Evolutionary conservation across 1,140 invertebrate genomes (phyloP).

Genomic region (Oedothorax gibbosus): DNA sequence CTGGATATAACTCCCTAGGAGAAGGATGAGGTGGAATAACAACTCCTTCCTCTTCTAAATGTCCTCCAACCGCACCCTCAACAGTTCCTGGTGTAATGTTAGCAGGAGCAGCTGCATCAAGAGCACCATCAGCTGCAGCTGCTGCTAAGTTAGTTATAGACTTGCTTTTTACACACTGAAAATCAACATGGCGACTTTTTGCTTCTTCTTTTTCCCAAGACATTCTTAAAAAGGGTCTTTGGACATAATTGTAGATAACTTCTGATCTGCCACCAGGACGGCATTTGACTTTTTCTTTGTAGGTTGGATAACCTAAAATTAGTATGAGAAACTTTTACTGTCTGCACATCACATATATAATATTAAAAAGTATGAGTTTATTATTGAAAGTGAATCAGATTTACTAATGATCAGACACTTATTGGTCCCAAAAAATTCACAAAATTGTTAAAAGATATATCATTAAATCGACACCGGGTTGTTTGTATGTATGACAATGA

Average conservation of each 20-base stretch:
- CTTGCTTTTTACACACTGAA: slow-evolving; percentile 95
- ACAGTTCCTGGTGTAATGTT: slow-evolving; percentile 24
- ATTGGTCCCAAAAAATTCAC: too few relatives aligned
- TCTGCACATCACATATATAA: too few relatives aligned
- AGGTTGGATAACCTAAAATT: slow-evolving; percentile 88
- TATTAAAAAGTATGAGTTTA: too few relatives aligned
- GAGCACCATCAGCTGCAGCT: slow-evolving; percentile 76
- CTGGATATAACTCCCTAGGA: slow-evolving; percentile 69
- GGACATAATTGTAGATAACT: slow-evolving; percentile 99
- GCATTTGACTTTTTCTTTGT: slow-evolving; percentile 92
- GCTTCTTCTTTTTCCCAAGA: slow-evolving; percentile 99
- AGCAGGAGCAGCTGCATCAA: slow-evolving; percentile 52
- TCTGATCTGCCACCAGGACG: slow-evolving; percentile 73
- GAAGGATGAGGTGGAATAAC: slow-evolving; percentile 68
- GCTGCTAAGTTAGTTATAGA: slow-evolving; percentile 93
- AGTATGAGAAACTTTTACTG: not conserved
- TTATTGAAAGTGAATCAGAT: too few relatives aligned
- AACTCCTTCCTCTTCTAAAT: slow-evolving; percentile 63
- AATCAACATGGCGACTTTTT: slow-evolving; percentile 98
- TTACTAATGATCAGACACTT: too few relatives aligned
- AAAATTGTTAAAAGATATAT: too few relatives aligned
- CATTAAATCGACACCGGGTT: too few relatives aligned
- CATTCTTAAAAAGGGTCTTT: slow-evolving; percentile 99
- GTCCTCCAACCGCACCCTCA: slow-evolving; percentile 65
- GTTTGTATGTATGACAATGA: too few relatives aligned